These are phyloP conservation scores for Lomographa bimaculata DNA, from an alignment of 2,888 invertebrate species.

Conservation along the genomic window DNA sequence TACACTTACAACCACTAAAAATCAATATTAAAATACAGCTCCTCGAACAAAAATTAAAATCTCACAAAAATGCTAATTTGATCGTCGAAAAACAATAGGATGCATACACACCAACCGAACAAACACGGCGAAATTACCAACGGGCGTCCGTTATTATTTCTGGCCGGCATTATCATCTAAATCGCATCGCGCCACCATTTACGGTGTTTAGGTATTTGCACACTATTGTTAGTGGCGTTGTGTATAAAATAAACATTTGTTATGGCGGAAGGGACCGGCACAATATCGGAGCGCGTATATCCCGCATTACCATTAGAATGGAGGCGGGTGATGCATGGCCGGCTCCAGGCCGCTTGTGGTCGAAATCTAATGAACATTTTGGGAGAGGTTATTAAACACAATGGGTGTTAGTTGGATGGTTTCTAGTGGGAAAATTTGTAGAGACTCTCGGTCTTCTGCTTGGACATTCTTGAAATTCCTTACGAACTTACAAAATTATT, in stretches of 20 bases:
- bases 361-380: conserved; percentile 38
- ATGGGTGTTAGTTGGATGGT: conserved; percentile 5
- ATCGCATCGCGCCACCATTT: conserved; percentile 78
- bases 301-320: conserved; percentile 81
- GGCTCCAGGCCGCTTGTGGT: conserved; percentile 36
- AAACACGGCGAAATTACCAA: conserved; percentile 65
- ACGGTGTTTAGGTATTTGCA: conserved; percentile 82
- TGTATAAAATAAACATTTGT: conserved; percentile 84
- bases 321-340: conserved; percentile 75
- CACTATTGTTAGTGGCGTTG: conserved; percentile 83
- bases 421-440: background rate
- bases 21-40: no score
- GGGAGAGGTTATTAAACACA: conserved; percentile 23
- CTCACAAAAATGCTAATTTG: conserved; percentile 34
- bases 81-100: conserved; percentile 37
- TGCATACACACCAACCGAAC: conserved; percentile 41
- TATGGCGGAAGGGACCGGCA: conserved; percentile 71
- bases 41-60: conserved; percentile 1
- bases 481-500: no score
- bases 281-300: conserved; percentile 72
- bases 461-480: no score
- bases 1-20: no score
- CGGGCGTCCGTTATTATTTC: conserved; percentile 74
- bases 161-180: conserved; percentile 78
- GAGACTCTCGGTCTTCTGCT: no score